A percentile compares a stretch with the other conserved stretches of the same genome.
These are phyloP conservation scores for Corythornis cristatus DNA, from an alignment of 2,113 vertebrate genomes.

Conservation along the genomic window DNA sequence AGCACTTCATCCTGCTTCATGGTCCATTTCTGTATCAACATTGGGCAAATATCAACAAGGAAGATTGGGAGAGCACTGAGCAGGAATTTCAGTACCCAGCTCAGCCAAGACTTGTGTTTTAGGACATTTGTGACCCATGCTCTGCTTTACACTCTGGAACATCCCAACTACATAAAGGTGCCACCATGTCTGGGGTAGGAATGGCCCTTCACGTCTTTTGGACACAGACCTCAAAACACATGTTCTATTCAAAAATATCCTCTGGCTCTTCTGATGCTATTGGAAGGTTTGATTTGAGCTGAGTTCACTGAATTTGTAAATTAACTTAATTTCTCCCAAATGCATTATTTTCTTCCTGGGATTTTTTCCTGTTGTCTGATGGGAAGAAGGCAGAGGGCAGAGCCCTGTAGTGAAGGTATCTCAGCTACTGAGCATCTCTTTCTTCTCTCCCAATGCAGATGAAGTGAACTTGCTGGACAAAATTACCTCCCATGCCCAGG, in stretches of 20 bases:
- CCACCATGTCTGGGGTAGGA: not conserved
- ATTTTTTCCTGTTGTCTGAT: not conserved
- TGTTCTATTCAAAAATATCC: not conserved
- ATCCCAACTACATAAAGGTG: not conserved
- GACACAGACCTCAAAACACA: fast-evolving
- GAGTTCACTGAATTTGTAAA: not conserved
- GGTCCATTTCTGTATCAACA: not conserved
- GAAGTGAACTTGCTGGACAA: slow-evolving; percentile 83
- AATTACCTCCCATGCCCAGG: slow-evolving; percentile 61
- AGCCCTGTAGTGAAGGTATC: not conserved
- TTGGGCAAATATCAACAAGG: not conserved
- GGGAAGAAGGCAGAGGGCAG: not conserved
- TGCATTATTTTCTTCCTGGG: not conserved
- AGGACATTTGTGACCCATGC: not conserved
- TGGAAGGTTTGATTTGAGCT: not conserved
- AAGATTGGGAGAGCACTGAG: not conserved
- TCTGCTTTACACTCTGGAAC: not conserved
- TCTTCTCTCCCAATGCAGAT: slow-evolving; percentile 61
- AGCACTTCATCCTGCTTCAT: not conserved
- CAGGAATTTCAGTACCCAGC: not conserved
- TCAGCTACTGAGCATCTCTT: not conserved
- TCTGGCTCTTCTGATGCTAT: not conserved
- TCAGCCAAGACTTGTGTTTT: not conserved
- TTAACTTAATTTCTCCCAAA: not conserved
- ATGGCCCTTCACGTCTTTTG: not conserved